Percentiles rank a stretch among this genome's conserved stretches.
These are phyloP conservation scores for Phenacoccus solenopsis DNA, from an alignment of 1,140 invertebrate species.

Conservation along the genomic window DNA sequence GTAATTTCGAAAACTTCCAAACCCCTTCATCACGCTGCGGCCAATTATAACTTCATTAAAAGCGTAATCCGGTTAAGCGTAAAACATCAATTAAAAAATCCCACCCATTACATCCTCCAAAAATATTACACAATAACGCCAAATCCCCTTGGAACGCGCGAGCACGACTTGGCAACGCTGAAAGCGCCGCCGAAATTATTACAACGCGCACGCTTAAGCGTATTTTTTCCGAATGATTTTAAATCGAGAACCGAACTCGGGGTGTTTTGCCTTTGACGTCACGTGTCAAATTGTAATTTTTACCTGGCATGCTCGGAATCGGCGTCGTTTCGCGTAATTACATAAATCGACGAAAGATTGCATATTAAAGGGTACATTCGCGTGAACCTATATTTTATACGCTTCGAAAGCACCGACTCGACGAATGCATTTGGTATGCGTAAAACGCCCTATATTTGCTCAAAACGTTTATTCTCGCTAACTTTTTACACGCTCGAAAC, in stretches of 20 bases:
- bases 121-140: background rate
- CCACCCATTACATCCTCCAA: background rate
- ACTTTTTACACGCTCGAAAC: background rate
- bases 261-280: background rate
- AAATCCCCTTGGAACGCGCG: background rate
- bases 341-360: background rate
- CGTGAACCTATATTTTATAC: background rate
- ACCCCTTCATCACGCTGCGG: background rate
- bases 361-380: background rate
- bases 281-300: constrained; percentile 3
- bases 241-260: background rate
- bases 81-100: background rate
- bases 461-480: background rate
- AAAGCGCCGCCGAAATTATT: background rate
- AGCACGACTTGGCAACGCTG: background rate
- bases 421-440: background rate
- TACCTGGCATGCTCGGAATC: constrained; percentile 1
- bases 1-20: background rate
- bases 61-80: too few relatives aligned
- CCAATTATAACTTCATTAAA: too few relatives aligned
- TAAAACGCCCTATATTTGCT: background rate
- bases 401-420: background rate
- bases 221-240: background rate
- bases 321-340: background rate
- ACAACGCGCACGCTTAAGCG: background rate